A percentile compares a stretch with the other conserved stretches of the same genome.
Evolutionary conservation across 1,140 invertebrate genomes (phyloP).

Genomic region (Patella vulgata): DNA sequence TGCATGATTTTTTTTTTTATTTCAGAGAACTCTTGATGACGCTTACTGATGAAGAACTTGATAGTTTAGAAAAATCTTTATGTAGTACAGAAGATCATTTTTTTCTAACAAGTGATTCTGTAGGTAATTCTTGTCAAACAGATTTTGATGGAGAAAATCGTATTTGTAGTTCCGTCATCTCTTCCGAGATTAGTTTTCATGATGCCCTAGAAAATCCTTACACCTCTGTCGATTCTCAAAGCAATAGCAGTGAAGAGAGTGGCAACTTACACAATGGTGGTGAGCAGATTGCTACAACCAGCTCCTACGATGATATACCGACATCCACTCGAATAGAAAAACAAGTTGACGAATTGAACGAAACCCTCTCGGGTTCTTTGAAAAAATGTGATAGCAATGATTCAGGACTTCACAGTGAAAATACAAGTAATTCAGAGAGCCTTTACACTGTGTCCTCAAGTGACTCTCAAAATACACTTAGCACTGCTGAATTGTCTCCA

Average conservation of each 20-base stretch:
- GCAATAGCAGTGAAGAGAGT: slow-evolving; percentile 1
- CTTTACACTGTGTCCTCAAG: slow-evolving; percentile 29
- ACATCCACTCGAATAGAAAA: too few species aligned
- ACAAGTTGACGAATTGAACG: not conserved
- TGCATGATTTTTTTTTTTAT: slow-evolving; percentile 18
- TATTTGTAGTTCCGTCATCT: too few species aligned
- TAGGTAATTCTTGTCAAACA: slow-evolving; percentile 15
- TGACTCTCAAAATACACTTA: slow-evolving; percentile 24
- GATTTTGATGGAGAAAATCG: not conserved
- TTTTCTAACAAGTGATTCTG: slow-evolving; percentile 17
- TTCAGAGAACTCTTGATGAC: slow-evolving; percentile 86
- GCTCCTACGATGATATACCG: too few species aligned
- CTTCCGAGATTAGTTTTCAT: too few species aligned
- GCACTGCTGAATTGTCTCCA: slow-evolving; percentile 1
- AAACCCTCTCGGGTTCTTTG: slow-evolving; percentile 17
- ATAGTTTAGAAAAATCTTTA: slow-evolving; percentile 84
- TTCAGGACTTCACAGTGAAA: slow-evolving; percentile 59
- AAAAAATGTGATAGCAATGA: slow-evolving; percentile 60
- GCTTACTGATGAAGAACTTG: slow-evolving; percentile 82
- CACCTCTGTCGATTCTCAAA: too few species aligned
- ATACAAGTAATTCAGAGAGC: slow-evolving; percentile 52
- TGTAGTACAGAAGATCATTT: slow-evolving; percentile 87
- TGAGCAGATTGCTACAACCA: not conserved
- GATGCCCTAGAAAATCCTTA: too few species aligned
- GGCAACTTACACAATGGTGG: slow-evolving; percentile 13